These are phyloP conservation scores for Pangasius djambal DNA, from an alignment of 2,797 vertebrate species.

Conservation along the genomic window DNA sequence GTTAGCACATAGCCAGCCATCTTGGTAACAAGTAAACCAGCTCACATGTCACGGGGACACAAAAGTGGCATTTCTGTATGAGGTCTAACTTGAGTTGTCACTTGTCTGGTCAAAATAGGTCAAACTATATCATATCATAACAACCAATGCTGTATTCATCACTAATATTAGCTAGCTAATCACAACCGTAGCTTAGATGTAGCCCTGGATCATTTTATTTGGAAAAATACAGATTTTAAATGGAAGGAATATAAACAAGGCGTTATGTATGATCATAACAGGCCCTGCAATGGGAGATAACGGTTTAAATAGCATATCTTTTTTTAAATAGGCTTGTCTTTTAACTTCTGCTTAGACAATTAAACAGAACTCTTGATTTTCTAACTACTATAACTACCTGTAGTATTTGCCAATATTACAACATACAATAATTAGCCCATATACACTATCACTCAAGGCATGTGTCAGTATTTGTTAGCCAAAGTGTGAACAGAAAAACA, in stretches of 20 bases:
- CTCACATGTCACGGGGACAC: not conserved
- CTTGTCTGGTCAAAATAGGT: not conserved
- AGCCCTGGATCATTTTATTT: not conserved
- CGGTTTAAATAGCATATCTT: not conserved
- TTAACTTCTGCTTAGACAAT: not conserved
- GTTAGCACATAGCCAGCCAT: not conserved
- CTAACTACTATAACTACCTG: not conserved
- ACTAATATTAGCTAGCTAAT: not conserved
- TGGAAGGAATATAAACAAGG: not conserved
- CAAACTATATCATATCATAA: not conserved
- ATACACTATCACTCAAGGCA: not conserved
- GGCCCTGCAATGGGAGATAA: not conserved
- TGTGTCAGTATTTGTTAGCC: not conserved
- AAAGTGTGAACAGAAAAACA: not conserved
- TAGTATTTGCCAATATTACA: not conserved
- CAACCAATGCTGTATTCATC: not conserved
- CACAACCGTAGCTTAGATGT: not conserved
- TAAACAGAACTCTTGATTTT: not conserved
- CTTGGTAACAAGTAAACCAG: not conserved
- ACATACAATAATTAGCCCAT: not conserved
- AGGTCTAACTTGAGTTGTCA: not conserved
- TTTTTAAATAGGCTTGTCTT: not conserved
- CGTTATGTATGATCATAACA: not conserved
- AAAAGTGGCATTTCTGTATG: not conserved
- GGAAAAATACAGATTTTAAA: not conserved